These are phyloP conservation scores for Brachyrhaphis roseni DNA, from an alignment of 2,797 vertebrate genomes.

Conservation along the genomic window DNA sequence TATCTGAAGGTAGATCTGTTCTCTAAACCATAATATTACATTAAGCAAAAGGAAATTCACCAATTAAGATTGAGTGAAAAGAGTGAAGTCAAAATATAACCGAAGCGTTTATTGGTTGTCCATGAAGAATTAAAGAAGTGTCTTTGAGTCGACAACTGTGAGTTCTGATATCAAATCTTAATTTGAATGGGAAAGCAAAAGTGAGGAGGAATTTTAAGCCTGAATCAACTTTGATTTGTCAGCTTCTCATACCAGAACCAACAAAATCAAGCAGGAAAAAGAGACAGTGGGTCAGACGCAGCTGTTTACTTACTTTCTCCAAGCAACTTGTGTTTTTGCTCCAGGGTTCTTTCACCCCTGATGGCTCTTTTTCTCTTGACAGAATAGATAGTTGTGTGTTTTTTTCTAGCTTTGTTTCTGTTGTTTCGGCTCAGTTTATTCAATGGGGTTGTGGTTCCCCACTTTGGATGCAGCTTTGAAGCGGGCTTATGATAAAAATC, in stretches of 20 bases:
- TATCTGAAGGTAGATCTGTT: background rate
- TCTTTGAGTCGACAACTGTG: background rate
- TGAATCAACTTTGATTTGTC: background rate
- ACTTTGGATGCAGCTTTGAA: background rate
- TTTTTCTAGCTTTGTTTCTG: background rate
- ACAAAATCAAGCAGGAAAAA: background rate
- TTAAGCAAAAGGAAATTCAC: background rate
- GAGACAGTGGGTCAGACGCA: background rate
- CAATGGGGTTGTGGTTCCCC: background rate
- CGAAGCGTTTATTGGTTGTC: background rate
- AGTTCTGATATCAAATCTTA: background rate
- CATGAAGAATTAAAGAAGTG: background rate
- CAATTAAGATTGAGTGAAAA: background rate
- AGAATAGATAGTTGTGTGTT: background rate
- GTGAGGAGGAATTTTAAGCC: background rate
- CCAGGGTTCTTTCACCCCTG: background rate
- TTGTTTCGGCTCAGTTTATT: background rate
- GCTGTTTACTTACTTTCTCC: background rate
- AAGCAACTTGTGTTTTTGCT: background rate
- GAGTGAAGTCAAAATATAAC: background rate
- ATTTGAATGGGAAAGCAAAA: background rate
- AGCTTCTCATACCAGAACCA: background rate
- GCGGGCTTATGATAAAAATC: background rate
- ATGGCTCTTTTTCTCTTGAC: background rate
- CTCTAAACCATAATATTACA: too few species aligned